Evolutionary conservation across 2,888 invertebrate genomes (phyloP).

Genomic region (Glaucopsyche alexis): DNA sequence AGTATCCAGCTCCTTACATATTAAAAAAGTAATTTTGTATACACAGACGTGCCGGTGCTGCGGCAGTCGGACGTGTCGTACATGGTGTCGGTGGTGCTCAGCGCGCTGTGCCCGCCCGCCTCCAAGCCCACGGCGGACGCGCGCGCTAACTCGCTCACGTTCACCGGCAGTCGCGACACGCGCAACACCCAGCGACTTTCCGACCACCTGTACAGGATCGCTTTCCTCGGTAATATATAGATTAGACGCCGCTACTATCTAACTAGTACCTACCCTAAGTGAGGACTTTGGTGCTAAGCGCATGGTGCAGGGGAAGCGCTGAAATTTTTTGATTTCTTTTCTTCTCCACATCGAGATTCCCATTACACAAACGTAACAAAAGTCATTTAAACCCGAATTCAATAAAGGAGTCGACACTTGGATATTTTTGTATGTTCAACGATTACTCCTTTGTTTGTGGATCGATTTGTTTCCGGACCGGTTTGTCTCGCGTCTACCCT

Average conservation of each 20-base stretch:
- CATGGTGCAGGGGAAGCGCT: too few relatives aligned
- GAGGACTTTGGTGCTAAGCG: too few relatives aligned
- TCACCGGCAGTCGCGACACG: conserved; percentile 88
- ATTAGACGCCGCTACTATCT: too few relatives aligned
- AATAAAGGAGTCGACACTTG: too few relatives aligned
- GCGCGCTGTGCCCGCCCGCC: conserved; percentile 84
- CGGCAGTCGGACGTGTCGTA: conserved; percentile 94
- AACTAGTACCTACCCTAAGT: too few relatives aligned
- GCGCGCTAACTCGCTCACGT: conserved; percentile 89
- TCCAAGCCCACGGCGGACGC: conserved; percentile 86
- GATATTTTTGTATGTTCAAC: conserved; percentile 1
- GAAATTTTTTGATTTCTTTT: too few relatives aligned
- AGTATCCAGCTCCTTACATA: too few relatives aligned
- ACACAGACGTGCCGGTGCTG: conserved; percentile 92
- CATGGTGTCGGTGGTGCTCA: conserved; percentile 92
- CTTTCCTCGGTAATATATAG: conserved; percentile 82
- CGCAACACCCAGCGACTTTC: conserved; percentile 89
- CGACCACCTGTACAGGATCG: conserved; percentile 89
- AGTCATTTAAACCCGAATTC: background rate
- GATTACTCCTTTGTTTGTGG: background rate
- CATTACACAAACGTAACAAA: too few relatives aligned
- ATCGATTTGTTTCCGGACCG: too few relatives aligned
- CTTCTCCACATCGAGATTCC: too few relatives aligned
- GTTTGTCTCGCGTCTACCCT: too few relatives aligned
- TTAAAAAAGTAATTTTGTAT: too few relatives aligned